Evolutionary conservation across 2,797 vertebrate species (phyloP).

Genomic region (Bradypodion pumilum): DNA sequence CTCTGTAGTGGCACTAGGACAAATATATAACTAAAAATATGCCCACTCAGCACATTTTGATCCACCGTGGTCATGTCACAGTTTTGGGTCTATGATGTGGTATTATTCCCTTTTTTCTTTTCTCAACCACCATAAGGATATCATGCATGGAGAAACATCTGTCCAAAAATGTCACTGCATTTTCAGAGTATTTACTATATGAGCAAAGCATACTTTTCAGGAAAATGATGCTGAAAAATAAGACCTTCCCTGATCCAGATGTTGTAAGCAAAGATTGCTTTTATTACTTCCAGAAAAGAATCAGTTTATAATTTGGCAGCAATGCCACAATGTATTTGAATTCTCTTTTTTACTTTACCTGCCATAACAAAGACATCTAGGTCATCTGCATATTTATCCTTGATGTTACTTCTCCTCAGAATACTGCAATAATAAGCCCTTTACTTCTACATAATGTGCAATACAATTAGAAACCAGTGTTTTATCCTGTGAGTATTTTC

Average conservation of each 20-base stretch:
- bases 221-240: not conserved
- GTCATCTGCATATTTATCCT: not conserved
- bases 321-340: not conserved
- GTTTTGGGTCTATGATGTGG: not conserved
- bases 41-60: not conserved
- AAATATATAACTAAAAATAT: not conserved
- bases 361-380: not conserved
- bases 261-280: not conserved
- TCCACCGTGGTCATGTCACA: not conserved
- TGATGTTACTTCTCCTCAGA: rapidly evolving
- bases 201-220: not conserved
- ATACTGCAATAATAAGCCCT: not conserved
- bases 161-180: not conserved
- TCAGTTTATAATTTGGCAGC: not conserved
- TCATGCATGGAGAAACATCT: not conserved
- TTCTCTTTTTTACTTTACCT: not conserved
- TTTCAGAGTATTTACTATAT: not conserved
- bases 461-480: not conserved
- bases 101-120: not conserved
- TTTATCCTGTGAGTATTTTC: not conserved
- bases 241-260: rapidly evolving
- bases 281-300: not conserved
- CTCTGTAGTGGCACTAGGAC: not conserved
- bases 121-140: rapidly evolving
- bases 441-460: not conserved